A percentile compares a stretch with the other conserved stretches of the same genome.
These are phyloP conservation scores for Mechanitis mazaeus DNA, from an alignment of 2,888 invertebrate genomes.

Conservation along the genomic window DNA sequence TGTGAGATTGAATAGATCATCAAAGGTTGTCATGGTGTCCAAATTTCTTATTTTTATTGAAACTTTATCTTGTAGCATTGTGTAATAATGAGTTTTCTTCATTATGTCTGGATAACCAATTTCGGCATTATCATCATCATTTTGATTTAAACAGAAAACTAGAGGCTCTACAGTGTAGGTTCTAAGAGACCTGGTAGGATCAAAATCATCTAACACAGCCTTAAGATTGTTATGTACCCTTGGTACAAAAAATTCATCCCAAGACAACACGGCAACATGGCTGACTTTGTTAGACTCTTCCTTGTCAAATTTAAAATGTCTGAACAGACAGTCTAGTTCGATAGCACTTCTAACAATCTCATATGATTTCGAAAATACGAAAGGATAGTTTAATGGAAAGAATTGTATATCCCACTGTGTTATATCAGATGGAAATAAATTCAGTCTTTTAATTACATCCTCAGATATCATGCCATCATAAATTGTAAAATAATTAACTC, in stretches of 20 bases:
- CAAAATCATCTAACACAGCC: slow-evolving; percentile 72
- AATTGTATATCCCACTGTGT: slow-evolving; percentile 76
- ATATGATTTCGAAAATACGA: slow-evolving; percentile 69
- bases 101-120: slow-evolving; percentile 60
- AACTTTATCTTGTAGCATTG: slow-evolving; percentile 46
- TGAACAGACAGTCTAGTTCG: slow-evolving; percentile 80
- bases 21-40: slow-evolving; percentile 63
- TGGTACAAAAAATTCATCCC: slow-evolving; percentile 82
- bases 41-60: slow-evolving; percentile 58
- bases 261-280: slow-evolving; percentile 74
- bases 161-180: slow-evolving; percentile 53
- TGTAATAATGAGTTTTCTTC: slow-evolving; percentile 68
- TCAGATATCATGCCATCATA: slow-evolving; percentile 78
- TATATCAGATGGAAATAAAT: slow-evolving; percentile 63
- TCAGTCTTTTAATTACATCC: slow-evolving; percentile 64
- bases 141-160: slow-evolving; percentile 66
- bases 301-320: slow-evolving; percentile 75
- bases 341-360: slow-evolving; percentile 70
- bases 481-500: slow-evolving; percentile 80
- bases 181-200: slow-evolving; percentile 57
- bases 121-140: slow-evolving; percentile 64
- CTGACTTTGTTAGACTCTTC: slow-evolving; percentile 68
- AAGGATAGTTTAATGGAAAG: slow-evolving; percentile 82
- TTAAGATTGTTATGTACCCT: slow-evolving; percentile 74
- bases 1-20: slow-evolving; percentile 58